Base-by-base conservation (phyloP, 1,140 invertebrate genomes). In the Ostrea edulis region DNA sequence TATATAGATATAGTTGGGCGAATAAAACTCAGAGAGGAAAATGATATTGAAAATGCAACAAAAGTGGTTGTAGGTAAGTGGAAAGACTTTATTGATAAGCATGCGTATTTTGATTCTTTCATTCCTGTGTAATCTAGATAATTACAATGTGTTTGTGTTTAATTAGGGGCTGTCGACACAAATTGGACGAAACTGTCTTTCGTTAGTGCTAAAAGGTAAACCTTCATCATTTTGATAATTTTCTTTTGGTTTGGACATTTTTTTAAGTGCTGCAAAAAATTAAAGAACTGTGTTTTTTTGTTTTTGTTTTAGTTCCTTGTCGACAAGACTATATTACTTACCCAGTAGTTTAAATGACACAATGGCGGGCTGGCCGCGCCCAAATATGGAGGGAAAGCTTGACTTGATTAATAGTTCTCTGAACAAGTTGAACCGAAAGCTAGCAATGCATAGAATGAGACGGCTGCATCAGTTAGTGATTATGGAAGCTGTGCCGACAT, bases 21-120 rank as follows among this genome's bases (percentile, higher is more conserved):
- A 29, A 25, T 77, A 25, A 77, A 77, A 25, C 68, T 77, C 25
- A 77, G 35, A 77, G 68, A 77, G 25, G 22, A 77, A 77, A 77
- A 25, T 14, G 29, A 77, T 0, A 77, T 77, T 35, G 14, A 4
- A 77, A 77, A 77, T 77, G 29, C 22, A 77, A 77, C 35, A 25
- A 77, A 77, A 29, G 17, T 11, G 29, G 29, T 77, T 77, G 7
- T 35, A 29, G 68, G 68, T 14, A 12, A 77, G 68, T 62, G 14
- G 55, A 62, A 20, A 62, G 2, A 20, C n/a, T 62, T n/a, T n/a
- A 62, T 62, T 62, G 4, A 17, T 17, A 62, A 20, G 55, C 55
- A 62, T 62, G 5, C 35, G 35, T 44, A 44, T 44, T 1, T 44
- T 44, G 5, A 44, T 5, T 58, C 14, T 58, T 58, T 12, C 5